phyloP scores from a whole-genome alignment of 2,113 vertebrate species.

The Podarcis cretensis region DNA sequence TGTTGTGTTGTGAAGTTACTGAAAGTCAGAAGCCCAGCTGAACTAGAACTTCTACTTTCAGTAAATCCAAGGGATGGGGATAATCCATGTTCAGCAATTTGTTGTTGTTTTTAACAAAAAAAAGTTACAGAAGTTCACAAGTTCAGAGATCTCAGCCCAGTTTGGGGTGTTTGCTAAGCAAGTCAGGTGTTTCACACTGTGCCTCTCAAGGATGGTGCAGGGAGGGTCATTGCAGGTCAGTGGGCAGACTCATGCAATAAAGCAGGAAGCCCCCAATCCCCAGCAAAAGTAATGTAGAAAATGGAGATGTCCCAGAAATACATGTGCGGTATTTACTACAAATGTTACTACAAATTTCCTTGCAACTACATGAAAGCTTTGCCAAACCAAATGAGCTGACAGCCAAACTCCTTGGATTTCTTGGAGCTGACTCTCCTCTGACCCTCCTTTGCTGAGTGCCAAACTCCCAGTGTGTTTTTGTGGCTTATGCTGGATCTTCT shows the following conservation, averaged over 20 bases:
- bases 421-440: slow-evolving; percentile 16
- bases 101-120: neutral
- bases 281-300: slow-evolving; percentile 7
- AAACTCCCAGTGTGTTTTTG: slow-evolving; percentile 22
- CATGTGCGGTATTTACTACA: neutral
- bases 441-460: fast-evolving
- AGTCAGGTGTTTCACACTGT: neutral
- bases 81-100: fast-evolving
- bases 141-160: neutral
- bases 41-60: neutral
- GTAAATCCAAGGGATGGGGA: fast-evolving
- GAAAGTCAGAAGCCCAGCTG: neutral
- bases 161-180: neutral
- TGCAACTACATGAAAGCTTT: slow-evolving; percentile 53
- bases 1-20: neutral
- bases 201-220: neutral
- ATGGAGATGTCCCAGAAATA: neutral
- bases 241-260: fast-evolving
- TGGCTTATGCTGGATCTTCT: slow-evolving; percentile 45
- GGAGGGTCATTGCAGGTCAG: fast-evolving
- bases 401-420: slow-evolving; percentile 52
- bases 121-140: neutral
- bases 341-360: slow-evolving; percentile 45
- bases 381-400: neutral
- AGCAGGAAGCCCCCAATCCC: neutral